Evolutionary conservation across 2,797 vertebrate genomes (phyloP).

Genomic region (Tangara arthus): DNA sequence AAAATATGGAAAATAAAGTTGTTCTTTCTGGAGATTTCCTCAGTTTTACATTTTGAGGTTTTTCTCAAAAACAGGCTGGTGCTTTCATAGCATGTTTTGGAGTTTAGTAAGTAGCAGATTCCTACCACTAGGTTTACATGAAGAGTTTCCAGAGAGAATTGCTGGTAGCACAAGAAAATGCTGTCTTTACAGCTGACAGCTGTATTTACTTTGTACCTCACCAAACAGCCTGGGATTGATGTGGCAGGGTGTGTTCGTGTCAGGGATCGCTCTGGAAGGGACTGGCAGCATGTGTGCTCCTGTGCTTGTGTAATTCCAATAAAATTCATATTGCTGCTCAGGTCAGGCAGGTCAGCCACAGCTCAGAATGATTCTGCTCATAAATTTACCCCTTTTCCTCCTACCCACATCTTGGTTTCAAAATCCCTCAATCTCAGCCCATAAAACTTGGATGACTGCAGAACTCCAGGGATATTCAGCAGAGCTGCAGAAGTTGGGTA

Average conservation of each 20-base stretch:
- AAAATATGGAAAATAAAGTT: not conserved
- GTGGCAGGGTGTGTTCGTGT: not conserved
- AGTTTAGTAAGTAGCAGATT: not conserved
- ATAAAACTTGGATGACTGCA: not conserved
- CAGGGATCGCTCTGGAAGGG: not conserved
- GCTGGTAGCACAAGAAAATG: not conserved
- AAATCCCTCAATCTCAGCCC: not conserved
- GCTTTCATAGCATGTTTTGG: not conserved
- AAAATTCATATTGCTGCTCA: not conserved
- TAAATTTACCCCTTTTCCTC: not conserved
- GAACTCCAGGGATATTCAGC: not conserved
- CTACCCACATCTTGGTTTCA: not conserved
- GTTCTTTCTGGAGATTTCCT: not conserved
- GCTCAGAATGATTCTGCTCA: rapidly evolving
- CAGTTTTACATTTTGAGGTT: not conserved
- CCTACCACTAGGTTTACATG: not conserved
- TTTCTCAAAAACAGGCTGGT: not conserved
- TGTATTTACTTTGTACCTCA: not conserved
- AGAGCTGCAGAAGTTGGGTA: not conserved
- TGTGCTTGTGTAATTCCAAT: not conserved
- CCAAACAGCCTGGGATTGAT: not conserved
- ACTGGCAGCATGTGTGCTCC: not conserved
- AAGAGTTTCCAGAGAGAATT: not conserved
- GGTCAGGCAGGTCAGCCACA: not conserved
- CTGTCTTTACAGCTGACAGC: not conserved